Conservation (phyloP, 2,113 vertebrate genomes). For the Coracopsis vasa region DNA sequence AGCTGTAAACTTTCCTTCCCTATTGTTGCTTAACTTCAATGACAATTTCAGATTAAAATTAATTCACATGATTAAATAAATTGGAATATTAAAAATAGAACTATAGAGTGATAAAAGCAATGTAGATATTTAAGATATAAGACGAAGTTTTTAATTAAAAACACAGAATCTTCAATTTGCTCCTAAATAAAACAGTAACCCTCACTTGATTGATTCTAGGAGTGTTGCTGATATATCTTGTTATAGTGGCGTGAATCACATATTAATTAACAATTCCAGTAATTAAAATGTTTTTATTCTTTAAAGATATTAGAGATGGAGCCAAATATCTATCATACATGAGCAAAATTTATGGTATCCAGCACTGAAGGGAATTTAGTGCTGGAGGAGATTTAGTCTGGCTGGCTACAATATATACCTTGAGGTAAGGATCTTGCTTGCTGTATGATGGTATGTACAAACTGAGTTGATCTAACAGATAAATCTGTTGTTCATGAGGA, state of each 20-base stretch:
- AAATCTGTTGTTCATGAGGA: constrained; percentile 45
- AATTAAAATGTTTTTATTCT: constrained; percentile 77
- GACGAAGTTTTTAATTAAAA: constrained; percentile 50
- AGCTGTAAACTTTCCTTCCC: not conserved
- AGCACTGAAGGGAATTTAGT: constrained; percentile 57
- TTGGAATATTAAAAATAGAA: constrained; percentile 38
- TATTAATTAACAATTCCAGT: constrained; percentile 70
- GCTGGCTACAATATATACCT: not conserved
- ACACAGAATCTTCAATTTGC: constrained; percentile 42
- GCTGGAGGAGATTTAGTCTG: constrained; percentile 53
- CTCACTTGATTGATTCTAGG: constrained; percentile 69
- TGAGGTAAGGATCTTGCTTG: constrained; percentile 50
- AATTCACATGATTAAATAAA: constrained; percentile 30
- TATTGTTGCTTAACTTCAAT: not conserved
- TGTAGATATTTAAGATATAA: constrained; percentile 35
- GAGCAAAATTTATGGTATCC: constrained; percentile 57
- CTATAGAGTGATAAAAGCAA: constrained; percentile 22
- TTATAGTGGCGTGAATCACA: constrained; percentile 22
- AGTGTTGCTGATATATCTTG: constrained; percentile 60
- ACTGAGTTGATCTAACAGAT: constrained; percentile 31
- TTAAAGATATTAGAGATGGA: constrained; percentile 69
- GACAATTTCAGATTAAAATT: constrained; percentile 2
- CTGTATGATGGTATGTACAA: constrained; percentile 36
- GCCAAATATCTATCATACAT: constrained; percentile 63
- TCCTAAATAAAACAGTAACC: constrained; percentile 69